Evolutionary conservation across 2,888 invertebrate species (phyloP), one percentile per base, ranked within the genome.

Genomic region (Drosophila dives): DNA sequence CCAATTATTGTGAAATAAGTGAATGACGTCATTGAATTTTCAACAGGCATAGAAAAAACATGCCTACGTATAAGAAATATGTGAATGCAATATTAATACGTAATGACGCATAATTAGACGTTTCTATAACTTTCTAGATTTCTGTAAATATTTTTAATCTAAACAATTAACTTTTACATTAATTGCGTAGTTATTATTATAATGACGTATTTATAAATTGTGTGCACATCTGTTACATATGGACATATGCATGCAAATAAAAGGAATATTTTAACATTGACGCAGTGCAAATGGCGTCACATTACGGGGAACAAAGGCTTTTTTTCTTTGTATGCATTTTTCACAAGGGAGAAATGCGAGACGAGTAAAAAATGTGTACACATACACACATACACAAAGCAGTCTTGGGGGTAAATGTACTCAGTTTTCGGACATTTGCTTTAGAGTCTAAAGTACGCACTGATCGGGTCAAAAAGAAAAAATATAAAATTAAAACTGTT

Each of bases 1-100:
- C 11, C 10, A 72, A n/a, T 51, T 23, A 36, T 82, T 72, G 76
- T 80, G 83, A 80, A 83, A 83, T 80, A 20, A 32, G 15, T 42
- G 51, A 65, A 32, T 68, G 80, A 36, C 70, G 70, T 80, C 65
- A 76, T 63, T 40, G 69, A 72, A 62, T 33, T 23, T 80, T 80
- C 80, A 61, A 80, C 80, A 80, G 26, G 20, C 15, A 12, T 34
- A 49, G 20, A 23, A 45, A 23, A 23, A 4, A 8, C 6, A 15
- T 34, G 4, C 23, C 20, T 59, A 56, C 32, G 20, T 32, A 23
- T 40, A 6, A 60, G n/a, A 5, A 5, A 33, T 23, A 12, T 34
- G 45, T 7, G 12, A 33, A 15, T 26, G 5, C 36, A 29, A 20
- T 3, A 15, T 20, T 42, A 23, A 48, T 11, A 59, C 0, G 10